These are phyloP conservation scores for Streptopelia turtur DNA, from an alignment of 2,797 vertebrate genomes.

Conservation along the genomic window DNA sequence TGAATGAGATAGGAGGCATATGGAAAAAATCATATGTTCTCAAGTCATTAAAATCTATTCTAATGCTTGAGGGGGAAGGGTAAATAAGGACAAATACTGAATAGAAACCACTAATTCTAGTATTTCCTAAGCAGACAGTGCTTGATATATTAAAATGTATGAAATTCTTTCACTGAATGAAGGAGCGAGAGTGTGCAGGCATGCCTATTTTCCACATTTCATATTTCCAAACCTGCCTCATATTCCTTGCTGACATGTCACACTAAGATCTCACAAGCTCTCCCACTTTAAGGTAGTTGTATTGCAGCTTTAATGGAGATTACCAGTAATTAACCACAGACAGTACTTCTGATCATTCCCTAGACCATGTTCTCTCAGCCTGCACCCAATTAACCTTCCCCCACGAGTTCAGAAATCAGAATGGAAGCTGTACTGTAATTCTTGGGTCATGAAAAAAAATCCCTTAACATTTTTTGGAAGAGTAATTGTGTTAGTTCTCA, in stretches of 20 bases:
- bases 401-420: background rate
- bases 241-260: background rate
- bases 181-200: background rate
- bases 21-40: background rate
- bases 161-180: background rate
- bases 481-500: background rate
- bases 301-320: background rate
- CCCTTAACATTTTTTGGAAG: background rate
- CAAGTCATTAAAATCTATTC: background rate
- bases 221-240: background rate
- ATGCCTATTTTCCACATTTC: background rate
- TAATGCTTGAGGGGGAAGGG: background rate
- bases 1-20: background rate
- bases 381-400: slow-evolving; percentile 12
- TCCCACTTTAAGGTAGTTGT: background rate
- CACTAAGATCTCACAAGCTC: background rate
- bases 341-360: background rate
- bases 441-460: background rate
- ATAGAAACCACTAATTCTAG: background rate
- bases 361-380: background rate
- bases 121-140: background rate
- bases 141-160: background rate
- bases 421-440: background rate
- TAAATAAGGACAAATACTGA: background rate
- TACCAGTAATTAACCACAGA: background rate